These are phyloP conservation scores for Drosophila repletoides DNA, from an alignment of 1,140 invertebrate genomes.

Conservation along the genomic window DNA sequence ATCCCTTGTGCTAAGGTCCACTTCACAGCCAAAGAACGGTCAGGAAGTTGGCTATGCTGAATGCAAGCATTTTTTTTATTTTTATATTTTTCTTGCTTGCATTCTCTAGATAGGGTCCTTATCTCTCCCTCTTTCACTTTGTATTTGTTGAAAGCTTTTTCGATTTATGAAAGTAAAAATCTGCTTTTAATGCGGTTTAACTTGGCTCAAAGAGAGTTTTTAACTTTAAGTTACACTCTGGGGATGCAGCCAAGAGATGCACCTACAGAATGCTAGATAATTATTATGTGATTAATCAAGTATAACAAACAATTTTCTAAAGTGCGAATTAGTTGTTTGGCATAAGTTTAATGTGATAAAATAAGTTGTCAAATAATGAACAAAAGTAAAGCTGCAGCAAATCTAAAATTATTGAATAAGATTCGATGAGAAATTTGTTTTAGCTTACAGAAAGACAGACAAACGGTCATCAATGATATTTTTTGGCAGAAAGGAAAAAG, in stretches of 20 bases:
- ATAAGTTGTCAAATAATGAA: too few species aligned
- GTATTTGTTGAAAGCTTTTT: constrained; percentile 20
- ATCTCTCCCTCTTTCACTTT: neutral
- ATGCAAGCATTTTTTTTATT: neutral
- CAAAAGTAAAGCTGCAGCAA: too few species aligned
- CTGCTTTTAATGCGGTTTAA: constrained; percentile 34
- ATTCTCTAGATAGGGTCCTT: neutral
- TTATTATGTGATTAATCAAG: neutral
- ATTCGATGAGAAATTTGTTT: too few species aligned
- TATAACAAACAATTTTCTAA: neutral
- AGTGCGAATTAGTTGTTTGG: too few species aligned
- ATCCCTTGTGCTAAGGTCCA: neutral
- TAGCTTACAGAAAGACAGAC: too few species aligned
- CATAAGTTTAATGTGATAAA: too few species aligned
- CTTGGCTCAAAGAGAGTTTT: constrained; percentile 41
- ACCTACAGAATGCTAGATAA: neutral
- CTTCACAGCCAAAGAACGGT: neutral
- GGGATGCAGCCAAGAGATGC: constrained; percentile 4
- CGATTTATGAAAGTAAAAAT: constrained; percentile 55
- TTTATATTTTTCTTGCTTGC: neutral
- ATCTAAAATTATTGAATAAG: too few species aligned
- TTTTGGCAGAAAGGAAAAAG: too few species aligned
- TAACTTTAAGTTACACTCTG: constrained; percentile 20
- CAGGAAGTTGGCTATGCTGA: constrained; percentile 14
- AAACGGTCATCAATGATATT: too few species aligned